Percentiles rank a stretch among this genome's conserved stretches.
Evolutionary conservation across 2,888 invertebrate genomes (phyloP).

Genomic region (Eupithecia subumbrata): DNA sequence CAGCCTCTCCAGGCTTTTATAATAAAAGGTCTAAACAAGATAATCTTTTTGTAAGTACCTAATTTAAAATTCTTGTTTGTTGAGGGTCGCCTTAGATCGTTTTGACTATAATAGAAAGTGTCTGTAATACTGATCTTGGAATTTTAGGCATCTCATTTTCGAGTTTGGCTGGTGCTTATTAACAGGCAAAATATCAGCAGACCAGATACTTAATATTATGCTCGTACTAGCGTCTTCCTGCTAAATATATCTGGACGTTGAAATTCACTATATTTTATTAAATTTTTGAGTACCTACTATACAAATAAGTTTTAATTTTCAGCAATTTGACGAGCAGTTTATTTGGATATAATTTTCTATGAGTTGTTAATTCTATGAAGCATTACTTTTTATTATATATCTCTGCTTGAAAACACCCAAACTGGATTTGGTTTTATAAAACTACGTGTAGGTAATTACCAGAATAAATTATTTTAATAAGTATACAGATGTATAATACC

Average conservation of each 20-base stretch:
- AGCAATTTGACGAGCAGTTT: not conserved
- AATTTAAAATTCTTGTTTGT: constrained; percentile 29
- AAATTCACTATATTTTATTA: not conserved
- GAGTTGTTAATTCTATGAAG: not conserved
- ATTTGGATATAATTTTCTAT: not conserved
- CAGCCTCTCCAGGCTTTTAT: constrained; percentile 14
- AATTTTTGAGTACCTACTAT: not conserved
- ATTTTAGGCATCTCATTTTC: constrained; percentile 21
- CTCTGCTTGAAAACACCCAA: not conserved
- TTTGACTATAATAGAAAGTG: not conserved
- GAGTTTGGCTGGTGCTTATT: not conserved
- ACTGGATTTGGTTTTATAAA: not conserved
- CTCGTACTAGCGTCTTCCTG: not conserved
- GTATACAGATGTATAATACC: not conserved
- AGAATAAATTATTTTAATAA: not conserved
- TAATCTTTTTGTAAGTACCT: constrained; percentile 21
- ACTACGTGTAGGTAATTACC: not conserved
- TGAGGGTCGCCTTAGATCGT: constrained; percentile 15
- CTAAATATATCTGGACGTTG: not conserved
- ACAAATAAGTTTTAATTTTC: not conserved
- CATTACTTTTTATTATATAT: not conserved
- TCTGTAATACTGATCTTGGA: constrained; percentile 14
- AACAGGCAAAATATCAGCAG: not conserved
- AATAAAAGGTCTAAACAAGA: constrained; percentile 24
- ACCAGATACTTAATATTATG: not conserved